Conservation (phyloP, 2,113 vertebrate genomes). For the Mobula birostris region DNA sequence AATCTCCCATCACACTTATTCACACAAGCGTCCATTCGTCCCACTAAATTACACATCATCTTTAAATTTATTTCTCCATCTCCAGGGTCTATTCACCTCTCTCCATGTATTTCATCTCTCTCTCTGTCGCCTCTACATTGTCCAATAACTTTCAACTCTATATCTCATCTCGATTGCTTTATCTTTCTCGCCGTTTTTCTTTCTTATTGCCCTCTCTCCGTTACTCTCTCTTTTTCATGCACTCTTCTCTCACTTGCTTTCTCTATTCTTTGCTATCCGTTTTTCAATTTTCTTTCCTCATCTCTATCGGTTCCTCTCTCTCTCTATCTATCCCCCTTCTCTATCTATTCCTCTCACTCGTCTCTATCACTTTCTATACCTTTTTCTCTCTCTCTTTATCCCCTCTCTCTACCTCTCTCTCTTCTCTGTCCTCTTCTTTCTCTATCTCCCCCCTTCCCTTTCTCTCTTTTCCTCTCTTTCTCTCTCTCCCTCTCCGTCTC, state of each 20-base stretch:
- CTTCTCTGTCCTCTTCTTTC: too few relatives aligned
- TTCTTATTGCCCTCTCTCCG: background rate
- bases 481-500: too few relatives aligned
- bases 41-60: too few relatives aligned
- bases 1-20: too few relatives aligned
- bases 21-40: too few relatives aligned
- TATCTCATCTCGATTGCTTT: too few relatives aligned
- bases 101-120: background rate
- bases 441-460: background rate
- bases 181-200: background rate
- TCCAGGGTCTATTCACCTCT: background rate
- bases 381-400: background rate
- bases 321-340: too few relatives aligned
- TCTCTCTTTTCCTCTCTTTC: too few relatives aligned
- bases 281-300: background rate
- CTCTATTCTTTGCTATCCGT: background rate
- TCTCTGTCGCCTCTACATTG: background rate
- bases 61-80: too few relatives aligned
- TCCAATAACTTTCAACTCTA: background rate
- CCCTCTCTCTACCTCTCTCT: too few relatives aligned
- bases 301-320: background rate
- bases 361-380: too few relatives aligned
- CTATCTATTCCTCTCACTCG: too few relatives aligned
- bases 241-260: background rate
- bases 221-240: background rate